These are phyloP conservation scores for Sebastes trivittatus DNA, from an alignment of 2,797 vertebrate genomes.

Conservation along the genomic window DNA sequence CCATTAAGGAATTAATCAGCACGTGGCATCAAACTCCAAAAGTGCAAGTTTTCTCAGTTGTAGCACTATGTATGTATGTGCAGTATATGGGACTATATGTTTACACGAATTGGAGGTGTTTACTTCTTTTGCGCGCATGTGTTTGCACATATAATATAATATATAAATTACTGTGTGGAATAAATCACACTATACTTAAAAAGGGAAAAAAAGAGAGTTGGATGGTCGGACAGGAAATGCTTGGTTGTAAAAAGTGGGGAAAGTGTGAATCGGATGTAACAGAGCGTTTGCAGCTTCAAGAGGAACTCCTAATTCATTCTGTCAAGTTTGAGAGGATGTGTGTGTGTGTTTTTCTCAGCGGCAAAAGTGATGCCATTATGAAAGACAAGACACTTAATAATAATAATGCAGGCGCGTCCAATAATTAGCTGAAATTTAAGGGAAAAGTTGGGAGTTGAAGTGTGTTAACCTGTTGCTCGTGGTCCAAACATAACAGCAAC, in stretches of 20 bases:
- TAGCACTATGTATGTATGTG: background rate
- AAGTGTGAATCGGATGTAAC: slow-evolving; percentile 72
- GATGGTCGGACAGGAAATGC: slow-evolving; percentile 65
- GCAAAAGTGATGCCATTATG: slow-evolving; percentile 12
- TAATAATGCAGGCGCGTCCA: background rate
- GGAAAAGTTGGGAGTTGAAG: slow-evolving; percentile 20
- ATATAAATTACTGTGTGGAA: slow-evolving; percentile 44
- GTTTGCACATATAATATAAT: background rate
- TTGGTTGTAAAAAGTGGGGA: slow-evolving; percentile 66
- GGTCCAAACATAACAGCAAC: slow-evolving; percentile 39
- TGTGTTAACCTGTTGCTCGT: slow-evolving; percentile 64
- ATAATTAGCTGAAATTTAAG: slow-evolving; percentile 3
- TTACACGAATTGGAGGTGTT: slow-evolving; percentile 20
- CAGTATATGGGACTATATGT: slow-evolving; percentile 5
- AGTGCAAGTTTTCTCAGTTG: slow-evolving; percentile 62
- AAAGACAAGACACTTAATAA: slow-evolving; percentile 3
- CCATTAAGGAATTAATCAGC: slow-evolving; percentile 85
- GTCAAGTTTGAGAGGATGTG: slow-evolving; percentile 47
- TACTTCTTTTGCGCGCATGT: background rate
- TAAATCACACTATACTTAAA: slow-evolving; percentile 55
- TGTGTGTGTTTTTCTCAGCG: slow-evolving; percentile 2
- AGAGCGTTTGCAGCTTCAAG: slow-evolving; percentile 49
- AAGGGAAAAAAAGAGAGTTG: slow-evolving; percentile 26
- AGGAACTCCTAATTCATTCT: slow-evolving; percentile 56
- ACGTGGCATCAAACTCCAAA: slow-evolving; percentile 77